Conservation (phyloP, 1,140 invertebrate genomes). For the Aphidius ervi region DNA sequence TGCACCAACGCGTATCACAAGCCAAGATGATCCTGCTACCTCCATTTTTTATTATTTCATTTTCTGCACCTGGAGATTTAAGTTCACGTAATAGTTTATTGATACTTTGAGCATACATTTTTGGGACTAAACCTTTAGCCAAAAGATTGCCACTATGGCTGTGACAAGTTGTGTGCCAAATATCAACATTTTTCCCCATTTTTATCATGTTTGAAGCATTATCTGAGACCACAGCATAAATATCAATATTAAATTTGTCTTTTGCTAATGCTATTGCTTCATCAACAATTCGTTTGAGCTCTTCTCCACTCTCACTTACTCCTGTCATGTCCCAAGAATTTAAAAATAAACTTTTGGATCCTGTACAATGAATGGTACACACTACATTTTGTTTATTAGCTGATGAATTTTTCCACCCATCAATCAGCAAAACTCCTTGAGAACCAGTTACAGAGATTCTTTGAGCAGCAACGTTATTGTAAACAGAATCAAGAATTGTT, state of each 20-base stretch:
- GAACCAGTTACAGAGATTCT: neutral
- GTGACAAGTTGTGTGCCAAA: constrained; percentile 20
- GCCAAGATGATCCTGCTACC: constrained; percentile 15
- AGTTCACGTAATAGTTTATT: constrained; percentile 10
- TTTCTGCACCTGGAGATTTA: constrained; percentile 11
- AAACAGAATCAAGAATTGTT: neutral
- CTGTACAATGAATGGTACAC: constrained; percentile 4
- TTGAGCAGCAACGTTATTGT: neutral
- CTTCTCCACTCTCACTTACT: neutral
- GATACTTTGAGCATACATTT: constrained; percentile 5
- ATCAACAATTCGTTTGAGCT: constrained; percentile 7
- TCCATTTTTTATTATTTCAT: neutral
- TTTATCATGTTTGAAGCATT: constrained; percentile 19
- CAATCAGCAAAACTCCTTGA: constrained; percentile 3
- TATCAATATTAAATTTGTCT: constrained; percentile 18
- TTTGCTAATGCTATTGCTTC: constrained; percentile 10
- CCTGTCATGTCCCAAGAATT: constrained; percentile 13
- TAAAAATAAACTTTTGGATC: constrained; percentile 5
- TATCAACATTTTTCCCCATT: constrained; percentile 21
- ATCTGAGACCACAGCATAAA: constrained; percentile 21
- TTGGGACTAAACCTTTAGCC: constrained; percentile 13
- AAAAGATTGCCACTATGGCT: constrained; percentile 22
- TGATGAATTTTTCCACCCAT: constrained; percentile 13
- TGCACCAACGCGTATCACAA: constrained; percentile 18
- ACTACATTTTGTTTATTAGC: constrained; percentile 11